These are phyloP conservation scores for Spea multiplicata DNA, from an alignment of 2,113 vertebrate species.

Conservation along the genomic window DNA sequence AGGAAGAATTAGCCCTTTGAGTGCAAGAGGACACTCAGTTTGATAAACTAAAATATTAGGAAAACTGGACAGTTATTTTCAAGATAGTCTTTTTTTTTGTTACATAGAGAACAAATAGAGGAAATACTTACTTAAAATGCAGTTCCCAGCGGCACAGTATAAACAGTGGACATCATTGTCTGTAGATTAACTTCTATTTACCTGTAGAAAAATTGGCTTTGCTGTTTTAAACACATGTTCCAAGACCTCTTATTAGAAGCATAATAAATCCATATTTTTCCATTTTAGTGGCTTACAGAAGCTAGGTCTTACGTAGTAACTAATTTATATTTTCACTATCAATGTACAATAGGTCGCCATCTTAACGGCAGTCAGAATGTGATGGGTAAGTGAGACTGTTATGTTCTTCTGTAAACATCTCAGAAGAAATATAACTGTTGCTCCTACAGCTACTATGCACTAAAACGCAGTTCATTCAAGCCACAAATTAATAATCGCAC, in stretches of 20 bases:
- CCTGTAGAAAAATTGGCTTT: background rate
- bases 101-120: background rate
- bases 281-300: constrained; percentile 31
- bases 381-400: constrained; percentile 10
- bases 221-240: constrained; percentile 2
- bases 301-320: constrained; percentile 20
- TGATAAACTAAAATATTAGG: too few species aligned
- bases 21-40: too few species aligned
- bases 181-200: constrained; percentile 9
- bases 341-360: constrained; percentile 16
- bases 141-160: constrained; percentile 10
- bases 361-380: constrained; percentile 24
- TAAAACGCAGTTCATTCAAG: background rate
- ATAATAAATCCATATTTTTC: constrained; percentile 23
- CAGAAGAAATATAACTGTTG: constrained; percentile 19
- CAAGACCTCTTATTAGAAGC: constrained; percentile 13
- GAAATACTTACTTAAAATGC: constrained; percentile 19
- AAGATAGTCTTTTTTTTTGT: too few species aligned
- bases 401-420: constrained; percentile 29
- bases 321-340: constrained; percentile 17
- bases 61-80: too few species aligned
- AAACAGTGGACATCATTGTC: background rate
- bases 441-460: background rate
- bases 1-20: too few species aligned
- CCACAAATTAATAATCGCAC: background rate